Conservation (phyloP, 2,797 vertebrate genomes). For the Gymnodraco acuticeps region DNA sequence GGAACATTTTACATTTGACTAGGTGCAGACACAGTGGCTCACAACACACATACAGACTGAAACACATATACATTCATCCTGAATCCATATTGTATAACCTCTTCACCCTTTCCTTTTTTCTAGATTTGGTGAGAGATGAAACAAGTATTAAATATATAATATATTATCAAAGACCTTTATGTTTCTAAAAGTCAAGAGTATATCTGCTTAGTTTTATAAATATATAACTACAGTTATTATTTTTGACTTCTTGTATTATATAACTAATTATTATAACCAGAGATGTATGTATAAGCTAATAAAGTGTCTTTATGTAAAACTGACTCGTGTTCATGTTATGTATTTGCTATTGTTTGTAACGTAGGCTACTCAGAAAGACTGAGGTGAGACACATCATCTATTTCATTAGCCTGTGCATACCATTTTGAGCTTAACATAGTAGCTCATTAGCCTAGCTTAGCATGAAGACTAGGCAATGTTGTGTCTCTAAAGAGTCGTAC, state of each 20-base stretch:
- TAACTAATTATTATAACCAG: slow-evolving; percentile 80
- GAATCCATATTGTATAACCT: slow-evolving; percentile 73
- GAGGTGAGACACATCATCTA: too few species aligned
- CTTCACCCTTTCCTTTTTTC: slow-evolving; percentile 63
- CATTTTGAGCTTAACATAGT: too few species aligned
- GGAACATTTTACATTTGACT: slow-evolving; percentile 19
- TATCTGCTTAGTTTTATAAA: slow-evolving; percentile 86
- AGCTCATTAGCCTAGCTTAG: background rate
- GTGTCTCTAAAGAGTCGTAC: too few species aligned
- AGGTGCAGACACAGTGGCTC: slow-evolving; percentile 34
- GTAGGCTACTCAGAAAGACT: too few species aligned
- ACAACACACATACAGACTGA: slow-evolving; percentile 43
- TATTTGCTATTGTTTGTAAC: background rate
- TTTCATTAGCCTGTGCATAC: too few species aligned
- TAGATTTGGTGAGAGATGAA: slow-evolving; percentile 74
- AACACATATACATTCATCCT: slow-evolving; percentile 43
- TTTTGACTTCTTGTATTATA: slow-evolving; percentile 84
- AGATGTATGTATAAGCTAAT: slow-evolving; percentile 83
- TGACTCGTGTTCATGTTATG: background rate
- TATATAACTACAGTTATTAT: slow-evolving; percentile 81
- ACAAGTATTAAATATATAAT: slow-evolving; percentile 66
- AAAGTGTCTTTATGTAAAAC: slow-evolving; percentile 84
- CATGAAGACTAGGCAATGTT: background rate
- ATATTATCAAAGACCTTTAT: slow-evolving; percentile 75
- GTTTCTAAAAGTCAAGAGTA: slow-evolving; percentile 83